Percentiles rank a stretch among this genome's conserved stretches.
These are phyloP conservation scores for Psettodes erumei DNA, from an alignment of 2,113 vertebrate genomes.

Conservation along the genomic window DNA sequence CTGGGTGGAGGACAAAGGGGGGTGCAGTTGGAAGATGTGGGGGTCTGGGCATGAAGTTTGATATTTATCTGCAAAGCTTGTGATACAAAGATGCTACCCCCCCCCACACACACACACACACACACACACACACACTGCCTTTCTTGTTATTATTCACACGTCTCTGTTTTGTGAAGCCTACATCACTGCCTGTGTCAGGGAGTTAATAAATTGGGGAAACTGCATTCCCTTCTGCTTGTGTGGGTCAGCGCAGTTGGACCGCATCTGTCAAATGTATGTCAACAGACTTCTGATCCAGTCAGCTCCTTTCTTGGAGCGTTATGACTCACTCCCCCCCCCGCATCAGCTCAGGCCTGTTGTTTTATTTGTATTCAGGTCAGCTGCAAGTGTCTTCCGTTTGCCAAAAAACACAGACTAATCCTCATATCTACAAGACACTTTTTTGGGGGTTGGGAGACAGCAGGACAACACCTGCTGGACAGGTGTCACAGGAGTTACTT, in stretches of 20 bases:
- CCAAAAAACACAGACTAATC: neutral
- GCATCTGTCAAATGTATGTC: conserved; percentile 24
- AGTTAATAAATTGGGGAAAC: conserved; percentile 12
- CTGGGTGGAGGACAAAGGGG: conserved; percentile 48
- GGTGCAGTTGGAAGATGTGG: conserved; percentile 3
- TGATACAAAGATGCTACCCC: conserved; percentile 12
- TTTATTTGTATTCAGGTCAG: conserved; percentile 26
- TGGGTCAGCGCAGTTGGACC: neutral
- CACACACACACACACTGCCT: too few relatives aligned
- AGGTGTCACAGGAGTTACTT: neutral
- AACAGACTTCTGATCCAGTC: conserved; percentile 23
- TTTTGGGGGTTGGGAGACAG: neutral
- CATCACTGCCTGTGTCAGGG: neutral
- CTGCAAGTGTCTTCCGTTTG: neutral
- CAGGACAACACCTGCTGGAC: neutral
- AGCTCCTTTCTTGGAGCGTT: conserved; percentile 26
- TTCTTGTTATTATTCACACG: too few relatives aligned
- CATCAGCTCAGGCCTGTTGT: neutral
- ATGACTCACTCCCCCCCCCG: conserved; percentile 42
- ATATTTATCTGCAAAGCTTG: conserved; percentile 29
- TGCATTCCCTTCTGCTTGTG: neutral
- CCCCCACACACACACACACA: too few relatives aligned
- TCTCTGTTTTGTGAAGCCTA: conserved; percentile 1
- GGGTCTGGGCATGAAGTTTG: neutral
- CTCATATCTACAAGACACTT: neutral